These are phyloP conservation scores for Smittia sp. DNA, from an alignment of 2,888 invertebrate genomes.

Conservation along the genomic window DNA sequence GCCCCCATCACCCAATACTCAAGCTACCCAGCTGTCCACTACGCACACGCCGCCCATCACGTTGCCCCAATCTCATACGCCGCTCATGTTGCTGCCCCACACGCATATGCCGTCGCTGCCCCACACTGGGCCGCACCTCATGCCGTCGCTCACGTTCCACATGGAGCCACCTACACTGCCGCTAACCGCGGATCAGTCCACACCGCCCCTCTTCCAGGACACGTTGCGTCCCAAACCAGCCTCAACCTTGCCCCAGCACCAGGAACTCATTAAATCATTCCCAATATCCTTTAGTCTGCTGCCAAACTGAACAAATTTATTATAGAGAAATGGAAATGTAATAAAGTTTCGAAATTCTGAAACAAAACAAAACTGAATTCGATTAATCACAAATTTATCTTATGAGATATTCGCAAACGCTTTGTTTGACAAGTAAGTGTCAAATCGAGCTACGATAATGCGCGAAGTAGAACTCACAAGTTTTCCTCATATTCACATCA, in stretches of 20 bases:
- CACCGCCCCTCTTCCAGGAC: slow-evolving; percentile 58
- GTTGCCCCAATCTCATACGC: slow-evolving; percentile 42
- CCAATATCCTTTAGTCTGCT: background rate
- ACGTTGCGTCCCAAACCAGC: slow-evolving; percentile 52
- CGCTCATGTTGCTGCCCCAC: background rate
- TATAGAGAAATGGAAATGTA: too few relatives aligned
- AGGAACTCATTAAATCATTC: slow-evolving; percentile 52
- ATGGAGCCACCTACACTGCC: slow-evolving; percentile 55
- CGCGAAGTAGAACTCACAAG: too few relatives aligned
- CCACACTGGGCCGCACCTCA: slow-evolving; percentile 43
- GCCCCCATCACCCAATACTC: slow-evolving; percentile 18
- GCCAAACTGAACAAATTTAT: background rate
- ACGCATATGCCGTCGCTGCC: slow-evolving; percentile 5
- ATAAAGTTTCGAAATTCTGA: too few relatives aligned
- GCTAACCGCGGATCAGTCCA: slow-evolving; percentile 59
- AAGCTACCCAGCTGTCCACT: slow-evolving; percentile 43
- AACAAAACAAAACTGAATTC: too few relatives aligned
- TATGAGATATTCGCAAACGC: too few relatives aligned
- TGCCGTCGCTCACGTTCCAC: slow-evolving; percentile 45
- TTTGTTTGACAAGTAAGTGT: too few relatives aligned
- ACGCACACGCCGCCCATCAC: slow-evolving; percentile 43
- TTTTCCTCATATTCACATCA: too few relatives aligned
- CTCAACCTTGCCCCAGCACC: slow-evolving; percentile 59
- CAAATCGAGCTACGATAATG: too few relatives aligned
- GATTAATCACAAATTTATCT: too few relatives aligned